Evolutionary conservation across 2,113 vertebrate species (phyloP).

Genomic region (Cynoglossus semilaevis): DNA sequence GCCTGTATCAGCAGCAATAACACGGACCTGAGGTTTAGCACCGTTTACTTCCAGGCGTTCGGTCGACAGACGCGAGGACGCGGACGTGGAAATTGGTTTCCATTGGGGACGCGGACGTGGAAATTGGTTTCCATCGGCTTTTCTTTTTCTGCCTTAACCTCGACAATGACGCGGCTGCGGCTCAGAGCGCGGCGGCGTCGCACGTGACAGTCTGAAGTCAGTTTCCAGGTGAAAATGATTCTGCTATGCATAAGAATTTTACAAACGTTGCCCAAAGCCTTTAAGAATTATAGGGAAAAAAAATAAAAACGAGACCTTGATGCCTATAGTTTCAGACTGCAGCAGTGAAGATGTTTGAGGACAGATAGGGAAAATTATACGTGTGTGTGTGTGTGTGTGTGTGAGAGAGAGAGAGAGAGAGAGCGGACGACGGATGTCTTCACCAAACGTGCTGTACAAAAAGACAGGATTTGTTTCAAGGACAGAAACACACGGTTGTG

Average conservation of each 20-base stretch:
- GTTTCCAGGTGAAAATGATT: slow-evolving; percentile 65
- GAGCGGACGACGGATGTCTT: slow-evolving; percentile 38
- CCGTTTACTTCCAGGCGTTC: slow-evolving; percentile 8
- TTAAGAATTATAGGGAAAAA: slow-evolving; percentile 54
- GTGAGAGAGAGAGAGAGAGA: slow-evolving; percentile 61
- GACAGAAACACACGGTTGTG: slow-evolving; percentile 79
- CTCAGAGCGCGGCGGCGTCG: slow-evolving; percentile 55
- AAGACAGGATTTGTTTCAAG: slow-evolving; percentile 62
- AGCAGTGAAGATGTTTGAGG: slow-evolving; percentile 59
- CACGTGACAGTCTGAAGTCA: slow-evolving; percentile 75
- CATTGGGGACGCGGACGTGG: slow-evolving; percentile 14
- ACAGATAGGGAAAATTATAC: too few relatives aligned
- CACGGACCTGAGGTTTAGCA: neutral
- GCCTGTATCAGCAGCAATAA: slow-evolving; percentile 50
- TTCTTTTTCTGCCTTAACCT: slow-evolving; percentile 64
- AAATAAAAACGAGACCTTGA: slow-evolving; percentile 76
- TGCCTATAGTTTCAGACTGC: slow-evolving; percentile 88
- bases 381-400: slow-evolving; percentile 58
- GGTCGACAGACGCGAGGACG: neutral
- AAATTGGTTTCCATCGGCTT: slow-evolving; percentile 42
- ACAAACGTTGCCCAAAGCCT: slow-evolving; percentile 83
- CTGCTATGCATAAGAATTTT: slow-evolving; percentile 93
- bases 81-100: slow-evolving; percentile 30
- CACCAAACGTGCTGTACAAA: slow-evolving; percentile 73
- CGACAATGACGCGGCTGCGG: slow-evolving; percentile 65